Base-by-base conservation (phyloP, 53 echinoderm and acorn worm genomes). In the Paelopatides confundens region DNA sequence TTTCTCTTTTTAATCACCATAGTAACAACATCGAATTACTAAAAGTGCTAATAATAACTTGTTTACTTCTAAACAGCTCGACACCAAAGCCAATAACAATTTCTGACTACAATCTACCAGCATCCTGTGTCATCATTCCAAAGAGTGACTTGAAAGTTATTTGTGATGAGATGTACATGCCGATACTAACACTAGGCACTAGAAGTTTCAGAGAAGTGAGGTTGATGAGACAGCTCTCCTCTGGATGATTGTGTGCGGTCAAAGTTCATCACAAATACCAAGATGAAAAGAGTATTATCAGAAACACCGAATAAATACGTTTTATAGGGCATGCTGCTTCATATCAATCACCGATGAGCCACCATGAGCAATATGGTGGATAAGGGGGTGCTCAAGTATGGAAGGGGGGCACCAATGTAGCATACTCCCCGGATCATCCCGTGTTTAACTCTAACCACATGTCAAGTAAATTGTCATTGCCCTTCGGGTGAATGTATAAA, bases 181-280 rank as follows among this genome's bases (percentile, higher is more conserved):
- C 71, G 27, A 71, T 23, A 1, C n/a, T n/a, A n/a, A 71, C 23
- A 21, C 47, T 71, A 27, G 71, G 71, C 3, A 71, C 39, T 13
- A 40, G 71, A 29, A 14, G n/a, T 28, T 71, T 39, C 39, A 40
- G 71, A 5, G 46, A 13, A 21, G 71, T 71, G 3, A 71, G 46
- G 34, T 46, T 71, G 11, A 71, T 71, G 71, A 71, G 34, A 14
- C 71, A 71, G 7, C 13, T 23, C n/a, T 71, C 71, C 6, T 46
- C 71, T 4, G 40, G 71, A 39, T 21, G 18, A 17, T 46, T 71
- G n/a, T 71, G 71, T 71, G 71, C 71, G 31, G 71, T 71, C 27
- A 71, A 71, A 35, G 46, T 71, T 71, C 39, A 71, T 39, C 35
- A 71, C 26, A 46, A 71, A 43, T n/a, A 71, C 46, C 26, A 23